Conservation (phyloP, 2,888 invertebrate species). For the Eubasilissa splendida region DNA sequence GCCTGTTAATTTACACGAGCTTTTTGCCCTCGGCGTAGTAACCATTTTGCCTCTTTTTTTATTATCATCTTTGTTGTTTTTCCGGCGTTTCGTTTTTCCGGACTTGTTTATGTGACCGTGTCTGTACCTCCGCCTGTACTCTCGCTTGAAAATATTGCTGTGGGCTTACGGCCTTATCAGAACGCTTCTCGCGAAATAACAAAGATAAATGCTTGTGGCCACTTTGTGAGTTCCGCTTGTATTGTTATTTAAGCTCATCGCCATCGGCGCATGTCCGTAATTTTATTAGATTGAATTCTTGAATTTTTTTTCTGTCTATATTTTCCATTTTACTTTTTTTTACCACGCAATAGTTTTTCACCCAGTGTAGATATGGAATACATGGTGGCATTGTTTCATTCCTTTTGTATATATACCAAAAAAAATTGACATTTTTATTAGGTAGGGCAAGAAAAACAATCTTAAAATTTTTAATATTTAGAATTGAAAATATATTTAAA, state of each 20-base stretch:
- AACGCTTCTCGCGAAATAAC: constrained; percentile 54
- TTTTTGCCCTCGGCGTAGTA: constrained; percentile 54
- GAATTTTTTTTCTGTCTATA: too few species aligned
- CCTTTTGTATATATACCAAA: too few species aligned
- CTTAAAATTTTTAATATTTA: too few species aligned
- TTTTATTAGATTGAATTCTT: constrained; percentile 10
- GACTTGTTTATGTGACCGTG: constrained; percentile 46
- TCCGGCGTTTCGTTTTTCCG: constrained; percentile 46
- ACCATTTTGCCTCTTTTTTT: constrained; percentile 52
- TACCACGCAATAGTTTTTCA: too few species aligned
- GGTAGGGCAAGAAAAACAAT: too few species aligned
- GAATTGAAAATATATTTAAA: too few species aligned
- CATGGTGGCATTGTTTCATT: too few species aligned
- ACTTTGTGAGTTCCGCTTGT: constrained; percentile 44
- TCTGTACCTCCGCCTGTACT: neutral
- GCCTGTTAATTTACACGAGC: constrained; percentile 54
- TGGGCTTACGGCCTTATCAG: constrained; percentile 53
- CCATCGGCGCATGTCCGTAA: neutral
- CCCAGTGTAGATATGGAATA: too few species aligned
- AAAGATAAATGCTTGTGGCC: constrained; percentile 54
- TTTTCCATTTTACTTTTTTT: too few species aligned
- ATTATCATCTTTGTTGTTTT: constrained; percentile 57
- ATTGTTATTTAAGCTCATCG: constrained; percentile 42
- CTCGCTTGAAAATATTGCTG: constrained; percentile 50
- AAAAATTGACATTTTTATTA: too few species aligned